A percentile compares a stretch with the other conserved stretches of the same genome.
Conservation (phyloP, 37 sponge, comb jelly and placozoan genomes). For the Bolinopsis microptera region DNA sequence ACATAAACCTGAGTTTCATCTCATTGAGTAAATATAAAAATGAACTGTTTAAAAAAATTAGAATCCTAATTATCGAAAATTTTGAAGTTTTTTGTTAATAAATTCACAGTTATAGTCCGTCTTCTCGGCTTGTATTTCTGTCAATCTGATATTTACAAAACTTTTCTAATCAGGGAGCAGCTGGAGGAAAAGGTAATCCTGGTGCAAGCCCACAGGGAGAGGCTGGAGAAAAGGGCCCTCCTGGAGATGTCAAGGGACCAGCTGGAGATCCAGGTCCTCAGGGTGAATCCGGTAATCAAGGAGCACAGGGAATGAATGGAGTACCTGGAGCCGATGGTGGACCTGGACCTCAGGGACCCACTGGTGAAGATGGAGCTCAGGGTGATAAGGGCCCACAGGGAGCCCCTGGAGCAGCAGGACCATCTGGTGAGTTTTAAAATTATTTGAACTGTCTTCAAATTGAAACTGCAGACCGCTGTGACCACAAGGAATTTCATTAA, state of each 20-base stretch:
- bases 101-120: too few species aligned
- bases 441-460: too few species aligned
- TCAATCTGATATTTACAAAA: too few species aligned
- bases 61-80: too few species aligned
- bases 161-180: constrained; percentile 55
- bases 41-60: too few species aligned
- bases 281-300: not conserved
- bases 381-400: constrained; percentile 9
- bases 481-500: too few species aligned
- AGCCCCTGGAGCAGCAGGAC: not conserved
- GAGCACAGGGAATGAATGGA: not conserved
- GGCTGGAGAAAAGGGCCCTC: constrained; percentile 69
- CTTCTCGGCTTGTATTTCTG: too few species aligned
- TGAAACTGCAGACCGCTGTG: too few species aligned
- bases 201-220: constrained; percentile 69
- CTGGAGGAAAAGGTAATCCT: constrained; percentile 64
- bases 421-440: not conserved
- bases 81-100: too few species aligned
- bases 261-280: not conserved
- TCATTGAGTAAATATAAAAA: too few species aligned
- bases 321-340: not conserved
- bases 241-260: constrained; percentile 51
- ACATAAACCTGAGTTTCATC: too few species aligned
- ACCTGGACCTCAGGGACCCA: not conserved
- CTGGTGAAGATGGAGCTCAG: not conserved